phyloP scores from a whole-genome alignment of 2,113 vertebrate species.

The Ceuthmochares aereus region DNA sequence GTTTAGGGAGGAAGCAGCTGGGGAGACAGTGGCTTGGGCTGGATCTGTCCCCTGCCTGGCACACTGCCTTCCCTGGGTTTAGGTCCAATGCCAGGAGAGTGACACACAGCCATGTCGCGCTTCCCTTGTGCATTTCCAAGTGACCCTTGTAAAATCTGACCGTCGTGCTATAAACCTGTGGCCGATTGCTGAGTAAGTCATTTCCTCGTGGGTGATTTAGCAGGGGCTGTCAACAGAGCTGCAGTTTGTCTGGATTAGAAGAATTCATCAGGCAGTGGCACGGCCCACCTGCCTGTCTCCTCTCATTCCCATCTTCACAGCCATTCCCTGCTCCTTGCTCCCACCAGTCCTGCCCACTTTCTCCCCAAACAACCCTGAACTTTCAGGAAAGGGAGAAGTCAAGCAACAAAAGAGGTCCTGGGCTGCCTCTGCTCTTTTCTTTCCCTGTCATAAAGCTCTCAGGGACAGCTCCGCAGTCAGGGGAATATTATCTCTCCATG shows the following conservation, averaged over 20 bases:
- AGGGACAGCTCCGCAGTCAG: background rate
- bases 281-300: conserved; percentile 4
- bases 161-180: background rate
- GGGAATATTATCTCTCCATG: conserved; percentile 57
- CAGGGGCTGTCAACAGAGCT: background rate
- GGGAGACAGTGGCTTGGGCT: background rate
- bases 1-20: too few relatives aligned
- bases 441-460: conserved; percentile 2
- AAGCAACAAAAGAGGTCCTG: background rate
- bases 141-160: conserved; percentile 35
- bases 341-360: background rate
- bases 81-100: background rate
- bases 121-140: background rate
- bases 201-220: conserved; percentile 44
- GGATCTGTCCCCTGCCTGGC: background rate
- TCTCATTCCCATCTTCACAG: background rate
- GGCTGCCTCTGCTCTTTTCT: background rate
- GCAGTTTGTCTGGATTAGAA: conserved; percentile 28
- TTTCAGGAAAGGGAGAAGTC: background rate
- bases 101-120: background rate
- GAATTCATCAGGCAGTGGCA: background rate
- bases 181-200: conserved; percentile 26
- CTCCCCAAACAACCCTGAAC: background rate
- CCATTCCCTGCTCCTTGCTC: background rate
- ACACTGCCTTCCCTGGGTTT: background rate